Evolutionary conservation across 2,113 vertebrate species (phyloP).

Genomic region (Heliornis fulica): DNA sequence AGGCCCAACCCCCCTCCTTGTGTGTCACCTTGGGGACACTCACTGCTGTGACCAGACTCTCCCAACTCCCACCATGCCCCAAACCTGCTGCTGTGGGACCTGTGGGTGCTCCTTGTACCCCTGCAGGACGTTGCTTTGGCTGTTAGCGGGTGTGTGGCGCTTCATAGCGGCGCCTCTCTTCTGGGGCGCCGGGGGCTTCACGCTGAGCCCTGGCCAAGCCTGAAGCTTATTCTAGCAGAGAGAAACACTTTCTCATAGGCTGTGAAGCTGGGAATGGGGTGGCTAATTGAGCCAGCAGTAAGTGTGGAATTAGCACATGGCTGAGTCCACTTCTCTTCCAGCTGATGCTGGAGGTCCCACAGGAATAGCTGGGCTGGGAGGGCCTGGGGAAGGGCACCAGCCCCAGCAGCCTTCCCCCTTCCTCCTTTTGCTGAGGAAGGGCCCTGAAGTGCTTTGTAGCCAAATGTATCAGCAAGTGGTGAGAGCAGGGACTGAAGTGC

Average conservation of each 20-base stretch:
- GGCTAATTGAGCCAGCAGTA: background rate
- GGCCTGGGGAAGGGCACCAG: background rate
- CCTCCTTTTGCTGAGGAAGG: background rate
- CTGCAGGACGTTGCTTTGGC: background rate
- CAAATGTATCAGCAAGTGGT: background rate
- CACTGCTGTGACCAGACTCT: fast-evolving
- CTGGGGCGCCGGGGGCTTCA: background rate
- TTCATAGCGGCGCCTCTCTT: background rate
- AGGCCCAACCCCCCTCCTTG: background rate
- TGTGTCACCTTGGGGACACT: background rate
- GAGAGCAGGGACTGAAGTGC: background rate
- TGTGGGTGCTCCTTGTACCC: background rate
- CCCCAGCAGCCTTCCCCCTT: background rate
- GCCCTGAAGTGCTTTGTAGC: background rate
- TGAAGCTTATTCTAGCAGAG: background rate
- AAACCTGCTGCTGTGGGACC: background rate
- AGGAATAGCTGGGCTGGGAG: background rate
- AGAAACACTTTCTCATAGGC: background rate
- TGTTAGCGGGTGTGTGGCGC: background rate
- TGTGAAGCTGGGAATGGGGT: background rate
- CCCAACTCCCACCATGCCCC: fast-evolving
- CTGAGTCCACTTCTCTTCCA: background rate
- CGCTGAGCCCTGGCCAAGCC: background rate
- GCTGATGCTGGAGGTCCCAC: background rate
- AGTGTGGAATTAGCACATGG: slow-evolving; percentile 25